Conservation (phyloP, 2,797 vertebrate genomes). For the Tragopan temminckii region DNA sequence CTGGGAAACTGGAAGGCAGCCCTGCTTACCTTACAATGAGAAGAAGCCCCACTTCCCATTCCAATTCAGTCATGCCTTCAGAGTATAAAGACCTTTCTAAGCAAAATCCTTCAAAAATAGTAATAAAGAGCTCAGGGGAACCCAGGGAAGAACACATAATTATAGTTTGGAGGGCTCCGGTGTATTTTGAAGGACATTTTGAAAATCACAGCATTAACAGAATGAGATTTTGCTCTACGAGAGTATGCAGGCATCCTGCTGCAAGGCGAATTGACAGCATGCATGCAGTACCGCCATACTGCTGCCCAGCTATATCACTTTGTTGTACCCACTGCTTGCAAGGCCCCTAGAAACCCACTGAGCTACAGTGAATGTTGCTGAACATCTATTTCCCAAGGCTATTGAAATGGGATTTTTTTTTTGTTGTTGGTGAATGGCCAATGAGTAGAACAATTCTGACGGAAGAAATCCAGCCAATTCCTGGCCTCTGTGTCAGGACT, state of each 20-base stretch:
- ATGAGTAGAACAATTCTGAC: slow-evolving; percentile 63
- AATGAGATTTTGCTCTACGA: slow-evolving; percentile 6
- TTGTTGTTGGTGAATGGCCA: slow-evolving; percentile 44
- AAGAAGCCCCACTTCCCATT: slow-evolving; percentile 63
- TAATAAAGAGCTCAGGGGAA: neutral
- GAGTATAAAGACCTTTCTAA: slow-evolving; percentile 62
- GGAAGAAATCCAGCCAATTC: slow-evolving; percentile 74
- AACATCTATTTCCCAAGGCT: slow-evolving; percentile 71
- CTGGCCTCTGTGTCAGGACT: slow-evolving; percentile 45
- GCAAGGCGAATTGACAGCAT: neutral
- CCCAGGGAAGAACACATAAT: neutral
- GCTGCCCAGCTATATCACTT: neutral
- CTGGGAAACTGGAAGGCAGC: slow-evolving; percentile 72
- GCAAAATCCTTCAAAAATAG: slow-evolving; percentile 64
- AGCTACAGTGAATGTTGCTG: slow-evolving; percentile 57
- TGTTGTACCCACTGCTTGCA: slow-evolving; percentile 26
- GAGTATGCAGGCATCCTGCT: neutral
- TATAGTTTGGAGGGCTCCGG: slow-evolving; percentile 10
- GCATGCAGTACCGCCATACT: neutral
- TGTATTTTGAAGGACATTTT: slow-evolving; percentile 17
- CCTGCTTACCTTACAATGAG: slow-evolving; percentile 71
- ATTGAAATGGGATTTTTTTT: slow-evolving; percentile 48
- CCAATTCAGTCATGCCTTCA: slow-evolving; percentile 56
- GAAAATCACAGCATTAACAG: neutral
- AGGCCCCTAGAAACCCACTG: slow-evolving; percentile 39